These are phyloP conservation scores for Sitta carolinensis DNA, from an alignment of 2,797 vertebrate genomes.

Conservation along the genomic window DNA sequence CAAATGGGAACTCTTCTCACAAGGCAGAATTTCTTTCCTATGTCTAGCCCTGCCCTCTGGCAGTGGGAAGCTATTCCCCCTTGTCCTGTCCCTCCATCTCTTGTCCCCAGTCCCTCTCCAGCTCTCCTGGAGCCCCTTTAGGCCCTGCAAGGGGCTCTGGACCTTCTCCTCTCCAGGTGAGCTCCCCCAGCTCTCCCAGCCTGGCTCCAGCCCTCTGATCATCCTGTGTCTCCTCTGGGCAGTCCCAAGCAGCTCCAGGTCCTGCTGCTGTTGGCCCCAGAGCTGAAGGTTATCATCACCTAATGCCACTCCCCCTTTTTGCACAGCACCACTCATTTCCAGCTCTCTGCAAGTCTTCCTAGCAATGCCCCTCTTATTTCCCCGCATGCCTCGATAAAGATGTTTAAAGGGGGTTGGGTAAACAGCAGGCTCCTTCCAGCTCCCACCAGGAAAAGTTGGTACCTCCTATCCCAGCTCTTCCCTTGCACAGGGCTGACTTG, in stretches of 20 bases:
- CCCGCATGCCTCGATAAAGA: not conserved
- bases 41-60: not conserved
- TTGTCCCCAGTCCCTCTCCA: not conserved
- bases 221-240: fast-evolving
- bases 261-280: not conserved
- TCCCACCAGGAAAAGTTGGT: not conserved
- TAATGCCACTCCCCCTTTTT: not conserved
- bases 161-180: not conserved
- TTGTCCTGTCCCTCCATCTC: not conserved
- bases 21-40: not conserved
- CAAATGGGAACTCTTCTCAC: not conserved
- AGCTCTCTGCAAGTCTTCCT: not conserved
- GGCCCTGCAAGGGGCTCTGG: not conserved
- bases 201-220: not conserved
- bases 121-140: not conserved
- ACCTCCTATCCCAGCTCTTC: not conserved
- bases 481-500: not conserved
- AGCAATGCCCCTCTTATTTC: not conserved
- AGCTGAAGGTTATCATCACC: not conserved
- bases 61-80: not conserved
- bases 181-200: not conserved
- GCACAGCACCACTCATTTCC: not conserved
- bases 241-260: not conserved
- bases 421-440: not conserved
- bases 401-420: not conserved